A percentile compares a stretch with the other conserved stretches of the same genome.
Conservation (phyloP, 2,888 invertebrate species). For the Cheilosia scutellata region DNA sequence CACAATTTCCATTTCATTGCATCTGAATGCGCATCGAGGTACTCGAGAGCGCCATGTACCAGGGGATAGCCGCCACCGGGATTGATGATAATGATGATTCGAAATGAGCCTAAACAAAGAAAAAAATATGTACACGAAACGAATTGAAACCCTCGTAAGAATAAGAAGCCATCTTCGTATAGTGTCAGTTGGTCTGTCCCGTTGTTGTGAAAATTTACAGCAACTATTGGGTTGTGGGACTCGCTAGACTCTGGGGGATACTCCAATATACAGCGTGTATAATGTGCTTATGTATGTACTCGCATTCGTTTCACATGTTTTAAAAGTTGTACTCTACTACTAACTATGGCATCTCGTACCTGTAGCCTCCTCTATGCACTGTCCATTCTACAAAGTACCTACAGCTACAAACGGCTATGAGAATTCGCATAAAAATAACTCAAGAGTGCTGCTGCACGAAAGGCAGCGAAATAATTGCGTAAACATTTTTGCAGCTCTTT, state of each 20-base stretch:
- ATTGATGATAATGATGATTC: slow-evolving; percentile 58
- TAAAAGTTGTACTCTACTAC: slow-evolving; percentile 56
- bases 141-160: slow-evolving; percentile 14
- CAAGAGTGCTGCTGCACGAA: slow-evolving; percentile 44
- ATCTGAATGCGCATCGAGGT: slow-evolving; percentile 35
- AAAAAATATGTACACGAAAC: not conserved
- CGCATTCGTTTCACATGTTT: slow-evolving; percentile 62
- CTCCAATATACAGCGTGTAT: slow-evolving; percentile 38
- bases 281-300: slow-evolving; percentile 36
- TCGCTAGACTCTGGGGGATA: slow-evolving; percentile 13
- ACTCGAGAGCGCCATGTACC: slow-evolving; percentile 43
- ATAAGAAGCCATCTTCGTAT: slow-evolving; percentile 44
- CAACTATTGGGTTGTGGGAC: slow-evolving; percentile 44
- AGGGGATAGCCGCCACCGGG: slow-evolving; percentile 1
- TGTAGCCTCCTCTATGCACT: slow-evolving; percentile 28
- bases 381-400: not conserved
- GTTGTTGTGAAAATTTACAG: slow-evolving; percentile 57
- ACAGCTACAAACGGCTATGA: not conserved
- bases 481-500: slow-evolving; percentile 31
- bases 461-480: slow-evolving; percentile 59
- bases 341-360: slow-evolving; percentile 40
- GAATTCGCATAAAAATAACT: slow-evolving; percentile 55
- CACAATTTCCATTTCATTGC: slow-evolving; percentile 63
- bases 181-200: slow-evolving; percentile 17
- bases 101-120: slow-evolving; percentile 32